Base-by-base conservation (phyloP, 1,140 invertebrate genomes). In the Bombus confusus region DNA sequence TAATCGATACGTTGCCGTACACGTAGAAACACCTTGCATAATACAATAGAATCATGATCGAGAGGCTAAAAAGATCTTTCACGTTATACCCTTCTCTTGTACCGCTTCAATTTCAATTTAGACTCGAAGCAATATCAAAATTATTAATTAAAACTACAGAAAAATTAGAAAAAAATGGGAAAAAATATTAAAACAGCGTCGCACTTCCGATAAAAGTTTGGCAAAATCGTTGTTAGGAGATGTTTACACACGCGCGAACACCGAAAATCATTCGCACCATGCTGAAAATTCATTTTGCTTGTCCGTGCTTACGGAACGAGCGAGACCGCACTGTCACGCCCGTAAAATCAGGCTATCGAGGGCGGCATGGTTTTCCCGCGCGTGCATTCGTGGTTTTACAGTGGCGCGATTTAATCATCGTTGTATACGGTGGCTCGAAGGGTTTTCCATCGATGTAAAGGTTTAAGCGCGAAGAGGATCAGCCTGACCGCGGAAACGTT, bases 381-480 rank as follows among this genome's bases (percentile, higher is more conserved):
- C 39, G 57, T 41, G 28, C 66, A 37, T n/a, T n/a, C 74, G 84
- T 59, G 84, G 79, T 86, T 83, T 86, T 76, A 43, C 22, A 71
- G 74, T 75, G 62, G 57, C 62, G 39, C 47, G 64, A 91, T 92
- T 94, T 93, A 93, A 94, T 94, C 88, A 93, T 91, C 91, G 91
- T 81, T 92, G 91, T 92, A 92, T 93, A 93, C 91, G 87, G 71
- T 88, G 89, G 91, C 92, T 93, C 90, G 89, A 91, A 86, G 83
- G 91, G 64, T 69, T 69, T 66, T 28, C 74, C 81, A 69, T 83
- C 74, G 73, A 83, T 77, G 73, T 25, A 69, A 83, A 77, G 81
- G 81, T 37, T 37, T 31, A n/a, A 39, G 73, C 73, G 34, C 41
- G 86, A 68, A 73, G 64, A 76, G 72, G 89, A 88, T 91, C 90